Conservation (phyloP, 2,888 invertebrate genomes). For the Drosophila fungiperda region DNA sequence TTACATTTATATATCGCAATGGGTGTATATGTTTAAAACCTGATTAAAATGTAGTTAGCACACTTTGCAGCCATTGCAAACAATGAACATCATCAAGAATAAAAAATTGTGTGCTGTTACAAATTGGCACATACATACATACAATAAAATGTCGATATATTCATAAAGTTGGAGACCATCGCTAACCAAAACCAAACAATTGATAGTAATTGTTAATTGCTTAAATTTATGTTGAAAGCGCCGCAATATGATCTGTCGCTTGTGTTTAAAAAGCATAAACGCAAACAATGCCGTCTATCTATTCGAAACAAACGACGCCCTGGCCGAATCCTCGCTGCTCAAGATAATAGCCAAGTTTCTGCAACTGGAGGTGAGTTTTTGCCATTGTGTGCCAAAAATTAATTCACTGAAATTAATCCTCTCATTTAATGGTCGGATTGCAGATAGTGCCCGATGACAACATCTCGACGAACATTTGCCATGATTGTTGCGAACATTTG, state of each 20-base stretch:
- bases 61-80: neutral
- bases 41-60: neutral
- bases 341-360: constrained; percentile 77
- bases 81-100: too few species aligned
- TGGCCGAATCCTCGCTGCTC: constrained; percentile 67
- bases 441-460: constrained; percentile 68
- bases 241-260: constrained; percentile 73
- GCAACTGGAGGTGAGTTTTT: constrained; percentile 66
- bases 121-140: neutral
- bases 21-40: neutral
- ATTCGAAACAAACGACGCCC: constrained; percentile 68
- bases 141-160: constrained; percentile 21
- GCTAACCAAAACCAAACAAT: constrained; percentile 61
- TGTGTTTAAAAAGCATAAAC: constrained; percentile 69
- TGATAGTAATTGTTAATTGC: constrained; percentile 38
- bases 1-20: constrained; percentile 1
- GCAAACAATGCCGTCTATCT: constrained; percentile 64
- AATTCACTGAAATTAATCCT: neutral
- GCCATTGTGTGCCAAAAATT: neutral
- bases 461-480: constrained; percentile 68
- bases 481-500: constrained; percentile 70
- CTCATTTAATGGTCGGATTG: neutral
- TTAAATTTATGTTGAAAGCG: constrained; percentile 53
- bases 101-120: neutral
- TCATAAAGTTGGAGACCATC: constrained; percentile 38